Evolutionary conservation across 2,113 vertebrate species (phyloP).

Genomic region (Tricholaema leucomelas): DNA sequence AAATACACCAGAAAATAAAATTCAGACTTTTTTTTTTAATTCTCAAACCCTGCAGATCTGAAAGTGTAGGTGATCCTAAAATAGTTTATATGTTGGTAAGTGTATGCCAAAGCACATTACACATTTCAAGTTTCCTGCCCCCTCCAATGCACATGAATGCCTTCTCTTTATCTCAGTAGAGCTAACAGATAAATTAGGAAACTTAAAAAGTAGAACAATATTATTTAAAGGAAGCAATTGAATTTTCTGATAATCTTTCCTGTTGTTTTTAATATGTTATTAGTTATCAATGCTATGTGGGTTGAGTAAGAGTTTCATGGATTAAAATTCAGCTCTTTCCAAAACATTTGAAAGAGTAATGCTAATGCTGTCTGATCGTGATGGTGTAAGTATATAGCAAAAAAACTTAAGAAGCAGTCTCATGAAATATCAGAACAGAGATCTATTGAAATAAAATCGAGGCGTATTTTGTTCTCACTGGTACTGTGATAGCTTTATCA

Average conservation of each 20-base stretch:
- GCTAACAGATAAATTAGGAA: conserved; percentile 19
- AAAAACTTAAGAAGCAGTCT: conserved; percentile 5
- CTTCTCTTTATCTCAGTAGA: conserved; percentile 21
- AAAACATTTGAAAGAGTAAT: neutral
- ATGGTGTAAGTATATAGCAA: neutral
- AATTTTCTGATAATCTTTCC: conserved; percentile 3
- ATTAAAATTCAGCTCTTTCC: neutral
- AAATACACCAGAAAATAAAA: neutral
- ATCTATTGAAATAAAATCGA: neutral
- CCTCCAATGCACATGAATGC: conserved; percentile 17
- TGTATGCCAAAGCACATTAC: neutral
- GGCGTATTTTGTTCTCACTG: neutral
- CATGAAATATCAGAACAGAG: neutral
- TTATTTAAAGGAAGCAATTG: conserved; percentile 9
- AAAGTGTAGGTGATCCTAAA: conserved; percentile 29
- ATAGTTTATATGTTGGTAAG: neutral
- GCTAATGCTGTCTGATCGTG: neutral
- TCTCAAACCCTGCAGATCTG: neutral
- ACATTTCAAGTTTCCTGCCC: neutral
- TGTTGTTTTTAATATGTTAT: neutral
- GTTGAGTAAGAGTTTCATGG: neutral
- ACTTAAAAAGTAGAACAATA: neutral
- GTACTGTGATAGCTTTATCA: neutral
- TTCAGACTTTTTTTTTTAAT: neutral
- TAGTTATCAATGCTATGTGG: neutral